Conservation (phyloP, 2,797 vertebrate genomes). For the Pseudomugil gertrudae region DNA sequence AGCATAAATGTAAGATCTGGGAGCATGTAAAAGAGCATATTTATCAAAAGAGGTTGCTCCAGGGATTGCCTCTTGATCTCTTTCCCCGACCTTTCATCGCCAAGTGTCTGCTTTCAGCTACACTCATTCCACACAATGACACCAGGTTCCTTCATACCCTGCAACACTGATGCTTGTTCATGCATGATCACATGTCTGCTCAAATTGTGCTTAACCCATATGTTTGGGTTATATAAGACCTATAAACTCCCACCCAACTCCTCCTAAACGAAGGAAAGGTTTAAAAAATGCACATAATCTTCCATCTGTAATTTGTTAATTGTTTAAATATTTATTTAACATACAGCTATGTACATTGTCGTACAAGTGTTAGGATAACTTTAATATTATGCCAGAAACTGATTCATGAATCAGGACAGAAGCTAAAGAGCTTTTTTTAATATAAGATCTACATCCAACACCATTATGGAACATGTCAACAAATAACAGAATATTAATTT, state of each 20-base stretch:
- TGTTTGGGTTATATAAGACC: conserved; percentile 7
- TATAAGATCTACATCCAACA: neutral
- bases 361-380: neutral
- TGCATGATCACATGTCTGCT: conserved; percentile 29
- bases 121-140: conserved; percentile 58
- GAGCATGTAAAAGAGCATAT: conserved; percentile 51
- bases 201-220: conserved; percentile 22
- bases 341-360: neutral
- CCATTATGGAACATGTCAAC: neutral
- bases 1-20: conserved; percentile 51
- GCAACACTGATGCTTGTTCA: conserved; percentile 30
- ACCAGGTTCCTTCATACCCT: conserved; percentile 41
- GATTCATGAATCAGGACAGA: neutral
- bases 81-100: conserved; percentile 54
- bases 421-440: too few relatives aligned
- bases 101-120: conserved; percentile 58
- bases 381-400: neutral
- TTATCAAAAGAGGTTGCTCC: conserved; percentile 63
- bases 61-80: conserved; percentile 63
- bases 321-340: neutral
- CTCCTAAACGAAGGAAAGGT: neutral
- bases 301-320: neutral
- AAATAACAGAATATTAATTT: neutral
- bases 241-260: too few relatives aligned
- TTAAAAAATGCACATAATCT: neutral